These are phyloP conservation scores for Megalurothrips usitatus DNA, from an alignment of 2,888 invertebrate species.

Conservation along the genomic window DNA sequence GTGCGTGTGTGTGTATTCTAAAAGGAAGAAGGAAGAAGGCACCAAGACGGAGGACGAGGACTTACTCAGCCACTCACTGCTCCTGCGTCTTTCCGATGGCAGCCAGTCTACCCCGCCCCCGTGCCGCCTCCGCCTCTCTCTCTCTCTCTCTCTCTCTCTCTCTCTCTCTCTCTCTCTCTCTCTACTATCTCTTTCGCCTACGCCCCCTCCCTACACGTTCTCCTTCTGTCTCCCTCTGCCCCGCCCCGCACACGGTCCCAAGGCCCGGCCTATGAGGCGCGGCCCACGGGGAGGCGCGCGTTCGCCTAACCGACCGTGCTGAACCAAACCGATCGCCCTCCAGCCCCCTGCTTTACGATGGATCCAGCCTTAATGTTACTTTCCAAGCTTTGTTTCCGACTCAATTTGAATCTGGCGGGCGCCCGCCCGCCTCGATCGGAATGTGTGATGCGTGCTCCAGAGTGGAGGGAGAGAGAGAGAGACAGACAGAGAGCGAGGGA, in stretches of 20 bases:
- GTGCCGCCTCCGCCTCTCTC: not conserved
- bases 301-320: not conserved
- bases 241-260: not conserved
- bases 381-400: not conserved
- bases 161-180: not conserved
- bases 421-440: not conserved
- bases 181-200: not conserved
- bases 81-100: not conserved
- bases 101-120: not conserved
- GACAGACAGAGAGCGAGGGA: too few relatives aligned
- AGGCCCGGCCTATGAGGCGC: not conserved
- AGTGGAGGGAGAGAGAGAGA: too few relatives aligned
- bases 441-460: too few relatives aligned
- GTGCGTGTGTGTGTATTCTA: too few relatives aligned
- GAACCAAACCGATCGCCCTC: not conserved
- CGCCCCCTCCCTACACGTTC: not conserved
- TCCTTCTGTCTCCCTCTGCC: not conserved
- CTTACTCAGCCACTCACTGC: not conserved
- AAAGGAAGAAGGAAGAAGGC: too few relatives aligned
- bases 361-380: slow-evolving; percentile 1
- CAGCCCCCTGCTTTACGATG: not conserved
- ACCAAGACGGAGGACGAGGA: too few relatives aligned
- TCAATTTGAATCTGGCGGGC: slow-evolving; percentile 16
- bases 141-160: not conserved
- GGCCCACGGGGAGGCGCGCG: too few relatives aligned